A percentile compares a stretch with the other conserved stretches of the same genome.
These are phyloP conservation scores for Ceryle rudis DNA, from an alignment of 2,797 vertebrate genomes.

Conservation along the genomic window DNA sequence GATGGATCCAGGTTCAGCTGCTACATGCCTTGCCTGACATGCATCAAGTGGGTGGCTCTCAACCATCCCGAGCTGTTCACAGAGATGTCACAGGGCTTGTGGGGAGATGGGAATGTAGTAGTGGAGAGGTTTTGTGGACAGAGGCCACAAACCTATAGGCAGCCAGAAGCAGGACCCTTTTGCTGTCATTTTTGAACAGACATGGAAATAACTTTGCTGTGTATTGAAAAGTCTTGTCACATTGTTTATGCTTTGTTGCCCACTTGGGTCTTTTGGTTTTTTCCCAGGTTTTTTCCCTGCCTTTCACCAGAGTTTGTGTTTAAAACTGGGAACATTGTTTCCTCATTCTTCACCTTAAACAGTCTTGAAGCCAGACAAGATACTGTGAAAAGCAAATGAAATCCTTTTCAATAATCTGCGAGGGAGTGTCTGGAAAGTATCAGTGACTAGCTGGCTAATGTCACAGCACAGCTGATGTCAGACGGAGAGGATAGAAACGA, in stretches of 20 bases:
- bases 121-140: background rate
- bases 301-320: background rate
- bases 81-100: background rate
- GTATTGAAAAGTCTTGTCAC: background rate
- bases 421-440: background rate
- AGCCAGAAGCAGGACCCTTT: fast-evolving
- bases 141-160: background rate
- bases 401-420: background rate
- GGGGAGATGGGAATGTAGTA: fast-evolving
- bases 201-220: background rate
- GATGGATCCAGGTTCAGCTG: background rate
- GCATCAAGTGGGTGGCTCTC: fast-evolving
- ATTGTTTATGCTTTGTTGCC: background rate
- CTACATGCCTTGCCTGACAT: background rate
- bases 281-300: background rate
- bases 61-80: fast-evolving
- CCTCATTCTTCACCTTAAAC: background rate
- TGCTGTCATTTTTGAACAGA: background rate
- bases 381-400: background rate
- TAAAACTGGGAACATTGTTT: background rate
- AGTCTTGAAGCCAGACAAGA: background rate
- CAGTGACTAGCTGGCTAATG: background rate
- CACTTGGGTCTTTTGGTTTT: background rate
- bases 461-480: background rate
- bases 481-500: background rate